Percentiles rank a stretch among this genome's conserved stretches.
Evolutionary conservation across 2,797 vertebrate species (phyloP).

Genomic region (Botia kubotai): DNA sequence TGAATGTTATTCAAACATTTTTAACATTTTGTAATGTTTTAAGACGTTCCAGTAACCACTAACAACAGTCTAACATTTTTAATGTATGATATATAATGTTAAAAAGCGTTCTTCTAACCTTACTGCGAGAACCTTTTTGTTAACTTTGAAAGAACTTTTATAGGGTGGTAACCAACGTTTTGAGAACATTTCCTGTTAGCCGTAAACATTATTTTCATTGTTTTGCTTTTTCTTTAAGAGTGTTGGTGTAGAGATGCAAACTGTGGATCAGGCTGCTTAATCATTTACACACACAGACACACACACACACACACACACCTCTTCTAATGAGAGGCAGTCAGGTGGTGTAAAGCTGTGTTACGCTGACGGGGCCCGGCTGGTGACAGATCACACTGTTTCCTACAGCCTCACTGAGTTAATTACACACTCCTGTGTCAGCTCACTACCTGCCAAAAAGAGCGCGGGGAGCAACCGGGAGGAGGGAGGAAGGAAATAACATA

Average conservation of each 20-base stretch:
- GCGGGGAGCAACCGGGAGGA: conserved; percentile 47
- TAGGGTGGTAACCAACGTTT: too few relatives aligned
- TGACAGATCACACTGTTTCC: conserved; percentile 69
- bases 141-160: too few relatives aligned
- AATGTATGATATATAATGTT: too few relatives aligned
- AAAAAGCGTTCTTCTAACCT: too few relatives aligned
- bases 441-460: conserved; percentile 64
- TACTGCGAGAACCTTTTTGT: too few relatives aligned
- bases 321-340: conserved; percentile 49
- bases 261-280: conserved; percentile 16
- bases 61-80: too few relatives aligned
- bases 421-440: conserved; percentile 60
- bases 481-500: conserved; percentile 55
- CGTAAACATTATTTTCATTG: too few relatives aligned
- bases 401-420: conserved; percentile 71
- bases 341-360: conserved; percentile 64
- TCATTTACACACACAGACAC: conserved; percentile 24
- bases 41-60: too few relatives aligned
- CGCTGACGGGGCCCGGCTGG: conserved; percentile 59
- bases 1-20: too few relatives aligned
- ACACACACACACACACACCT: neutral
- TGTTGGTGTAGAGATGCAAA: conserved; percentile 1
- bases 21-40: too few relatives aligned
- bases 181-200: too few relatives aligned
- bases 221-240: neutral